phyloP scores from a whole-genome alignment of 2,888 invertebrate species.

The Yponomeuta sedellus region DNA sequence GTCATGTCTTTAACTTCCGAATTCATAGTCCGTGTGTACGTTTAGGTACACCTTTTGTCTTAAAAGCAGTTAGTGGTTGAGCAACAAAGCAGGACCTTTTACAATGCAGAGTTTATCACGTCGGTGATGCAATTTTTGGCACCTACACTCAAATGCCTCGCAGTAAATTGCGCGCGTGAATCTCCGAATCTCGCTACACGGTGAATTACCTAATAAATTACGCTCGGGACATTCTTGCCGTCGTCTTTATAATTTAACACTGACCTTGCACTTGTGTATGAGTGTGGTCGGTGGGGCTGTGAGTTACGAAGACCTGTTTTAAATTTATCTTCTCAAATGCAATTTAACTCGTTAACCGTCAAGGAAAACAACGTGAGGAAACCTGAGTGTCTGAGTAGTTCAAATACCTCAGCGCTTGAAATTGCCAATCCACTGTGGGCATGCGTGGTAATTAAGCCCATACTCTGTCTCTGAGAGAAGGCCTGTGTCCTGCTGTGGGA shows the following conservation, averaged over 20 bases:
- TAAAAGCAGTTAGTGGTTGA: not conserved
- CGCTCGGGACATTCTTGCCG: not conserved
- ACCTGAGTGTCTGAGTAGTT: no score
- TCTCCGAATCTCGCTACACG: conserved; percentile 2
- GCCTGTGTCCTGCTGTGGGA: no score
- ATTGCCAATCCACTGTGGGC: no score
- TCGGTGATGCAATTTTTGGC: conserved; percentile 7
- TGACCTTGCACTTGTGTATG: not conserved
- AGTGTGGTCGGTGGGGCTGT: not conserved
- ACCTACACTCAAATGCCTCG: conserved; percentile 4
- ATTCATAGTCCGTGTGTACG: not conserved
- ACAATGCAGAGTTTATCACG: conserved; percentile 13
- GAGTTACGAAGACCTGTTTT: no score
- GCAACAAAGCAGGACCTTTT: conserved; percentile 13
- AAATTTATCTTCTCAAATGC: no score
- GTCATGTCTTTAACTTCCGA: conserved; percentile 6
- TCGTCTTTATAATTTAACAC: not conserved
- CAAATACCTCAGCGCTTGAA: no score
- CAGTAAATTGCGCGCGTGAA: not conserved
- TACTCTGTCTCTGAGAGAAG: no score
- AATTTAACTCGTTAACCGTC: no score
- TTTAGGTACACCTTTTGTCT: conserved; percentile 1
- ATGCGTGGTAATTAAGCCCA: no score
- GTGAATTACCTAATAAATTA: not conserved
- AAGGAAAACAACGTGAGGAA: no score